Percentiles rank a stretch among this genome's conserved stretches.
Evolutionary conservation across 2,113 vertebrate species (phyloP).

Genomic region (Abramis brama): DNA sequence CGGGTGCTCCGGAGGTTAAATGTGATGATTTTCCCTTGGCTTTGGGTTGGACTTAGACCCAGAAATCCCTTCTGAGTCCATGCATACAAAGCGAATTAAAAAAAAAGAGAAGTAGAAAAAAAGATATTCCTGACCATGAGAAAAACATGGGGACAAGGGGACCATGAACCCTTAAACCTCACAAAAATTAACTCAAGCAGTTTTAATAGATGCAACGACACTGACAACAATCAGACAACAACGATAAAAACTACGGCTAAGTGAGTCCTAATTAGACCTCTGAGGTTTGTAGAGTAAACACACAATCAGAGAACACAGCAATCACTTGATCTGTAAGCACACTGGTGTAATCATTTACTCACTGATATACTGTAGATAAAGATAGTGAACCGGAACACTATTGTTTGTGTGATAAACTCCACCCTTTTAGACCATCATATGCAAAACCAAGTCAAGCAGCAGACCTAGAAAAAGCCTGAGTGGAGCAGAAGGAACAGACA

Average conservation of each 20-base stretch:
- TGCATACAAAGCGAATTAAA: slow-evolving; percentile 9
- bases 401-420: slow-evolving; percentile 24
- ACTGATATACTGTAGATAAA: slow-evolving; percentile 13
- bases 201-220: not conserved
- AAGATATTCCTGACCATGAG: not conserved
- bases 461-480: slow-evolving; percentile 1
- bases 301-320: slow-evolving; percentile 25
- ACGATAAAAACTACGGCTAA: not conserved
- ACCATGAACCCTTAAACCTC: not conserved
- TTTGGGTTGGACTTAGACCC: slow-evolving; percentile 34
- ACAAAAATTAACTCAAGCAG: not conserved
- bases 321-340: slow-evolving; percentile 32
- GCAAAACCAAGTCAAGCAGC: slow-evolving; percentile 28
- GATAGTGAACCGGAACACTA: slow-evolving; percentile 23
- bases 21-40: slow-evolving; percentile 45
- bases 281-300: slow-evolving; percentile 45
- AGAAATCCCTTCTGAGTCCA: slow-evolving; percentile 31
- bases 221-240: not conserved
- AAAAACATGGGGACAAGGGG: no score
- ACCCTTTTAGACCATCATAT: slow-evolving; percentile 19
- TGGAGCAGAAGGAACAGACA: not conserved
- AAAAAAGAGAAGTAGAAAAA: not conserved
- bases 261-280: slow-evolving; percentile 36
- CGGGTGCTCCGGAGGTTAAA: slow-evolving; percentile 23
- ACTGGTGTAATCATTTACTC: slow-evolving; percentile 41